These are phyloP conservation scores for Conchocele bisecta DNA, from an alignment of 2,888 invertebrate genomes.

Conservation along the genomic window DNA sequence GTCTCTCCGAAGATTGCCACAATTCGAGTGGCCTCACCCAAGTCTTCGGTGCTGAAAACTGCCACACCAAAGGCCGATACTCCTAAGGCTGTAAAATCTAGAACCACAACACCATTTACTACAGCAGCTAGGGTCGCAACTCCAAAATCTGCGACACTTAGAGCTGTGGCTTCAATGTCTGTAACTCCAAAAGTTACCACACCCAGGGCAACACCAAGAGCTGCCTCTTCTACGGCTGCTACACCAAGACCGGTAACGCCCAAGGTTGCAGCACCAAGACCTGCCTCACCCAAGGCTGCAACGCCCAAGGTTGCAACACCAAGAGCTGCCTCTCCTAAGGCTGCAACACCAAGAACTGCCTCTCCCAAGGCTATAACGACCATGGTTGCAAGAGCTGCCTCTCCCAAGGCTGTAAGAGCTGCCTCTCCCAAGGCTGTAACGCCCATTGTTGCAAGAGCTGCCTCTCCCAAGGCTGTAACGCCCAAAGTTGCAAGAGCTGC, in stretches of 20 bases:
- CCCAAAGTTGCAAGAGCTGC: constrained; percentile 26
- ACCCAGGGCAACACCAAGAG: constrained; percentile 18
- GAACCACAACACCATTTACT: neutral
- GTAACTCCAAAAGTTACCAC: constrained; percentile 9
- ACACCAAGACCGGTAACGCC: constrained; percentile 23
- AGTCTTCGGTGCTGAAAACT: too few species aligned
- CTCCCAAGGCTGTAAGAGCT: constrained; percentile 17
- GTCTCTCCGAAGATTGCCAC: too few species aligned
- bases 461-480: constrained; percentile 11
- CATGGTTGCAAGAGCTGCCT: neutral
- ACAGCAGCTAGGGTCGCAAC: neutral
- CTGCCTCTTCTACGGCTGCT: constrained; percentile 11
- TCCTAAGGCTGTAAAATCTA: neutral
- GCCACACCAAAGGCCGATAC: neutral
- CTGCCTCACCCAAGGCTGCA: constrained; percentile 29
- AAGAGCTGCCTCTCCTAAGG: constrained; percentile 9
- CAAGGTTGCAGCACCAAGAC: constrained; percentile 33
- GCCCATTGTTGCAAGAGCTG: constrained; percentile 15
- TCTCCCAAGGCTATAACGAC: constrained; percentile 17
- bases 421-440: constrained; percentile 7
- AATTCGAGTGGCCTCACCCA: too few species aligned
- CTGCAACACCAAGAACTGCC: constrained; percentile 8
- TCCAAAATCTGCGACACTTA: neutral
- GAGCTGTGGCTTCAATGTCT: neutral
- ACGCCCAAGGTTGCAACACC: constrained; percentile 25